Percentiles rank a stretch among this genome's conserved stretches.
phyloP scores from a whole-genome alignment of 2,888 invertebrate species.

The Aleiodes testaceus region DNA sequence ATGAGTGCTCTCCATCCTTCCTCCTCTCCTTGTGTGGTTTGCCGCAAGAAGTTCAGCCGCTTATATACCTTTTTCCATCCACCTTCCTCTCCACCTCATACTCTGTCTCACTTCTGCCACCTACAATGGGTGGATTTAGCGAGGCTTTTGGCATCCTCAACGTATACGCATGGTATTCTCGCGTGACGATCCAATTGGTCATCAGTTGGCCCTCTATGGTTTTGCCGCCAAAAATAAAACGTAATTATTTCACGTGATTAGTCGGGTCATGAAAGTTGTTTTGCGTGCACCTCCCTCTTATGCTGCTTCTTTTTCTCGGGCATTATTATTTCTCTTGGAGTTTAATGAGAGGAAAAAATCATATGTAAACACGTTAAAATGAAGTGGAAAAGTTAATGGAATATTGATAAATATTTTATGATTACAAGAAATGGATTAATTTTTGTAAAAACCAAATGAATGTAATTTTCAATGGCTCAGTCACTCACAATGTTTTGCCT shows the following conservation, averaged over 20 bases:
- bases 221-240: conserved; percentile 64
- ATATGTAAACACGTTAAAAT: too few relatives aligned
- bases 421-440: too few relatives aligned
- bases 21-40: conserved; percentile 63
- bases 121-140: conserved; percentile 18
- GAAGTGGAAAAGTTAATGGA: too few relatives aligned
- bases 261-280: conserved; percentile 54
- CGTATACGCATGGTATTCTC: conserved; percentile 48
- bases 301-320: conserved; percentile 37
- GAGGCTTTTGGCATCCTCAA: not conserved
- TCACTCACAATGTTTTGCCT: conserved; percentile 5
- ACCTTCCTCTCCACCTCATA: conserved; percentile 39
- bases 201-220: conserved; percentile 56
- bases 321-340: too few relatives aligned
- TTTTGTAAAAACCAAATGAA: too few relatives aligned
- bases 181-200: conserved; percentile 67
- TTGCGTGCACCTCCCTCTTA: conserved; percentile 41
- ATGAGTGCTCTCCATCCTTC: conserved; percentile 61
- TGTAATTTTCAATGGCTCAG: too few relatives aligned
- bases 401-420: too few relatives aligned
- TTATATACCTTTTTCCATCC: conserved; percentile 58
- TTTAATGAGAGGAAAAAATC: too few relatives aligned
- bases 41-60: conserved; percentile 62
- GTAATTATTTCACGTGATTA: conserved; percentile 71
- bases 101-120: conserved; percentile 38